Percentiles rank a stretch among this genome's conserved stretches.
These are phyloP conservation scores for Hemicordylus capensis DNA, from an alignment of 2,113 vertebrate genomes.

Conservation along the genomic window DNA sequence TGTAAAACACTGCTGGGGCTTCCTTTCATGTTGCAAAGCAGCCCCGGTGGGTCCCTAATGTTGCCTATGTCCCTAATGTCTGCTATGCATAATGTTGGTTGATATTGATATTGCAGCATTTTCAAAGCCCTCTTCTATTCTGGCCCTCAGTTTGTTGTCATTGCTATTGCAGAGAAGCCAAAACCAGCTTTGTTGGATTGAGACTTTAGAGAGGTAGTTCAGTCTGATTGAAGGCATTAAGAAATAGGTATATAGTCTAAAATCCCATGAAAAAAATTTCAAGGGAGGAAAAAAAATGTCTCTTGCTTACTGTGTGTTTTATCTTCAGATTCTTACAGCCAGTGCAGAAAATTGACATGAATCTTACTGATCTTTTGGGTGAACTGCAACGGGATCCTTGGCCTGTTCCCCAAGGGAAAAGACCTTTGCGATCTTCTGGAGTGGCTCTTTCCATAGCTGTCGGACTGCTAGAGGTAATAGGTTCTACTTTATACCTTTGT, in stretches of 20 bases:
- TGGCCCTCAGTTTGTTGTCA: not conserved
- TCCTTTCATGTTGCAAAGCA: no score
- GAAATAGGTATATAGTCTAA: not conserved
- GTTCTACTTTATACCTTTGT: not conserved
- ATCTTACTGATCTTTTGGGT: slow-evolving; percentile 95
- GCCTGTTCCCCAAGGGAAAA: slow-evolving; percentile 95
- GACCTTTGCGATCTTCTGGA: slow-evolving; percentile 92
- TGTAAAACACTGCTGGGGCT: no score
- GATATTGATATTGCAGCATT: no score
- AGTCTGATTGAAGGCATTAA: not conserved
- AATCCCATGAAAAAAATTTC: not conserved
- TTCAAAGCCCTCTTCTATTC: not conserved
- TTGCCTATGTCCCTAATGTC: no score
- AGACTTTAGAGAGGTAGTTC: no score
- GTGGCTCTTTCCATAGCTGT: slow-evolving; percentile 97
- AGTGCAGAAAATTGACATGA: slow-evolving; percentile 98
- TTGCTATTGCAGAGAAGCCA: not conserved
- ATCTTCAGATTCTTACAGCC: slow-evolving; percentile 90
- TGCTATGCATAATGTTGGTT: no score
- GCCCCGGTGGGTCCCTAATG: no score
- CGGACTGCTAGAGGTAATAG: slow-evolving; percentile 91
- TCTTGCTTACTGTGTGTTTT: slow-evolving; percentile 24
- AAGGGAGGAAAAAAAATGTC: not conserved
- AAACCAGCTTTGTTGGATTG: not conserved
- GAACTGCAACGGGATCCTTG: slow-evolving; percentile 96